Percentiles rank a stretch among this genome's conserved stretches.
Conservation (phyloP, 2,888 invertebrate genomes). For the Eustalomyia histrio region DNA sequence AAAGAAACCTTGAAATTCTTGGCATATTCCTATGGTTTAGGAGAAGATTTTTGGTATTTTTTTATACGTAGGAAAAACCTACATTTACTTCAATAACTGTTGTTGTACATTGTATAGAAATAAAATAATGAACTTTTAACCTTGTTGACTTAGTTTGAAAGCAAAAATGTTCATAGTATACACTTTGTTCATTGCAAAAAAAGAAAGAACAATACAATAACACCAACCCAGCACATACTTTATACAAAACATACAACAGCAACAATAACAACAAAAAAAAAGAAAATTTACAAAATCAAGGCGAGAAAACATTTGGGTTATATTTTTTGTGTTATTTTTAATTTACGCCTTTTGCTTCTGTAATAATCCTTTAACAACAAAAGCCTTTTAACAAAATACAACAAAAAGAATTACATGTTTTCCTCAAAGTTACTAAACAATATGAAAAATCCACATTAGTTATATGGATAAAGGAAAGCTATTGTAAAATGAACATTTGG, state of each 20-base stretch:
- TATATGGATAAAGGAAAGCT: too few relatives aligned
- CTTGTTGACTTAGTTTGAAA: slow-evolving; percentile 60
- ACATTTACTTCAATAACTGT: slow-evolving; percentile 50
- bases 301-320: slow-evolving; percentile 49
- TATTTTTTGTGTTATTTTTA: slow-evolving; percentile 28
- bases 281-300: slow-evolving; percentile 54
- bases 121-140: slow-evolving; percentile 61
- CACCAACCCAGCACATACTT: slow-evolving; percentile 5
- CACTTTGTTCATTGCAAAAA: slow-evolving; percentile 26
- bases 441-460: neutral
- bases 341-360: slow-evolving; percentile 46
- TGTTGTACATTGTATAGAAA: slow-evolving; percentile 20
- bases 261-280: too few relatives aligned
- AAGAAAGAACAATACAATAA: slow-evolving; percentile 21
- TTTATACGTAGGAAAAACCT: too few relatives aligned
- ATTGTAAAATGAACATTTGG: too few relatives aligned
- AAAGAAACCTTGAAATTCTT: neutral
- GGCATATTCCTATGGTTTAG: neutral
- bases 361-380: slow-evolving; percentile 58
- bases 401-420: neutral
- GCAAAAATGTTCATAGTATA: slow-evolving; percentile 43
- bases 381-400: slow-evolving; percentile 50
- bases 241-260: neutral
- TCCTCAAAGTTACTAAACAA: slow-evolving; percentile 31
- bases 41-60: too few relatives aligned